Base-by-base conservation (phyloP, 2,797 vertebrate species). In the Dryobates pubescens region DNA sequence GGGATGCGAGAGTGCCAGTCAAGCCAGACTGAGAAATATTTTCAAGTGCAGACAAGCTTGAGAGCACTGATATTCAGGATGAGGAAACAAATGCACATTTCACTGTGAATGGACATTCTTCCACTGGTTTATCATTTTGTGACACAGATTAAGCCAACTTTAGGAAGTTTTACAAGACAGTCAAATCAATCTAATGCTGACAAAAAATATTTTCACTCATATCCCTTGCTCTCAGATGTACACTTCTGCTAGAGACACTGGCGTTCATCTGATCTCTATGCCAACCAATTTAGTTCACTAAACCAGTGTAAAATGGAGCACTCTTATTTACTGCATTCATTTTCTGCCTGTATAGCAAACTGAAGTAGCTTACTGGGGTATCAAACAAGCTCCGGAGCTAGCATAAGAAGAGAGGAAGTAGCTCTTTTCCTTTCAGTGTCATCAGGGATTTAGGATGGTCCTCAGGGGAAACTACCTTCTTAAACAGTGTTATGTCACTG, bases 1-100 rank as follows among this genome's bases (percentile, higher is more conserved):
- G 63, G 22, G 77, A 84, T 41, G 49, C 68, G 87, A 94, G 65
- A 47, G 11, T 72, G 87, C 59, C 89, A 93, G 82, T 73, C 63
- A 80, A 95, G 63, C 34, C 77, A 88, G 49, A 34, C 27, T 32
- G 45, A 80, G 70, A 89, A 94, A 88, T 27, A 73, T 61, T 94
- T 92, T 64, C 61, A 88, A 90, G 82, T 47, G 13, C n/a, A 67
- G 80, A 86, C 72, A 88, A 89, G 43, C 27, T 73, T 61, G 34
- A 73, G 30, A 95, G 41, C 41, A 90, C 82, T 65, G 54, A 64
- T 90, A 84, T 20, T 89, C 53, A 82, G 65, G 76, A 74, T 64
- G 24, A 71, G 23, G 45, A 79, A 90, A 84, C 18, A 86, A 86
- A 81, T 41, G 36, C 36, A 69, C 13, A 18, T 43, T 68, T 89